These are phyloP conservation scores for Copsychus sechellarum DNA, from an alignment of 2,113 vertebrate species.

Conservation along the genomic window DNA sequence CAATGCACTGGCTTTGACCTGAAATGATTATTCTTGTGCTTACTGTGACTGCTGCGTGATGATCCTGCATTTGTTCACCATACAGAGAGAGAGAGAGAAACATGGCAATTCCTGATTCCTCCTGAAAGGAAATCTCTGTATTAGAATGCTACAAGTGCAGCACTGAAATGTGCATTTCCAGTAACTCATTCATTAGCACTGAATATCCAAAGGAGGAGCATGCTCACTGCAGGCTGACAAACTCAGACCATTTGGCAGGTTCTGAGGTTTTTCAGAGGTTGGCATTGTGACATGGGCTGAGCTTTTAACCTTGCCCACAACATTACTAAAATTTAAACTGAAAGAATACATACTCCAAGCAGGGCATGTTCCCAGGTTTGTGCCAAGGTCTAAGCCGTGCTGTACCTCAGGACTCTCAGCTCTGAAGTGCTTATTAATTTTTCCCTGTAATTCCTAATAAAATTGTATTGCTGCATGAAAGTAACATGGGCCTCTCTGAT, in stretches of 20 bases:
- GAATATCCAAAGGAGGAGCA: background rate
- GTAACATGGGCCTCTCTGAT: slow-evolving; percentile 33
- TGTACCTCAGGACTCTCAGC: slow-evolving; percentile 53
- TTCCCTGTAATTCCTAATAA: slow-evolving; percentile 41
- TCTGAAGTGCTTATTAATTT: slow-evolving; percentile 60
- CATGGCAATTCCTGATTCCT: background rate
- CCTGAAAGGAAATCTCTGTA: background rate
- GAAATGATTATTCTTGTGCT: background rate
- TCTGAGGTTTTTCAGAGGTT: background rate
- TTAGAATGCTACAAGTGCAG: background rate
- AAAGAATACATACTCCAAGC: slow-evolving; percentile 64
- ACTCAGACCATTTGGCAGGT: slow-evolving; percentile 12
- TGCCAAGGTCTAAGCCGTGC: slow-evolving; percentile 55
- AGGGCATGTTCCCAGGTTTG: slow-evolving; percentile 50
- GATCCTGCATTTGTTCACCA: background rate
- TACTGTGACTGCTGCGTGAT: background rate
- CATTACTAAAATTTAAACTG: slow-evolving; percentile 72
- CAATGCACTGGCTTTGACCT: background rate
- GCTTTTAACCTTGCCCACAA: slow-evolving; percentile 54
- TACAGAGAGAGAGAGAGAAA: background rate
- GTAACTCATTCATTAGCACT: slow-evolving; percentile 20
- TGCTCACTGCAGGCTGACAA: background rate
- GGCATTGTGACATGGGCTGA: background rate
- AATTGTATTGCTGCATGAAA: slow-evolving; percentile 37
- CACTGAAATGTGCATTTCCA: background rate